Evolutionary conservation across 2,797 vertebrate species (phyloP), one percentile per base, ranked within the genome.

Genomic region (Philypnodon macrostomus): DNA sequence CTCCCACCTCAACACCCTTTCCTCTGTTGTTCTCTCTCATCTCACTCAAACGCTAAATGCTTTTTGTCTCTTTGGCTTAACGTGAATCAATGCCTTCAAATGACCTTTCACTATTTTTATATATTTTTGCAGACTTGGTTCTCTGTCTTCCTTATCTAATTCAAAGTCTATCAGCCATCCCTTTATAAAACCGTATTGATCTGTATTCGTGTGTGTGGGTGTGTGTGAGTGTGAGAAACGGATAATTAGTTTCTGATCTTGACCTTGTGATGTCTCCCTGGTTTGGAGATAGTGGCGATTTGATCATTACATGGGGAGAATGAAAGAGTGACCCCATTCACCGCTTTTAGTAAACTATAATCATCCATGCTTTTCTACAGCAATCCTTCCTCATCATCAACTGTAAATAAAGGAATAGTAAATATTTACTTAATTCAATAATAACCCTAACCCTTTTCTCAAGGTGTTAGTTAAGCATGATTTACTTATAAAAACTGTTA

Each of bases 231-330:
- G 38, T 35, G 65, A 18, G 49, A 50, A 27, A 16, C 52, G 70
- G 73, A 79, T 81, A 77, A 77, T 66, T 30, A 62, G 68, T 58
- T 79, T 76, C 70, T 73, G 72, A 84, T 79, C 63, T 9, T 75
- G 69, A 80, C 78, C 77, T 83, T 85, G 79, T 53, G 77, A 75
- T 83, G 51, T 70, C 38, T n/a, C 64, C 54, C 58, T 24, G 44
- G 72, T 81, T 80, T 66, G 52, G 50, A 64, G 69, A 70, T 45
- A 75, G 66, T 12, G 51, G 15, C 52, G 53, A 45, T 67, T 26
- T 21, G 9, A 50, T 62, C 47, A 53, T 60, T 45, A 39, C 42
- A 45, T 53, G 24, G 9, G 18, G n/a, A 10, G 24, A 35, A 34
- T 14, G 35, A 38, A 17, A 30, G 16, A 16, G 40, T 33, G 58